Base-by-base conservation (phyloP, 2,797 vertebrate species). In the Serranus cabrilla region DNA sequence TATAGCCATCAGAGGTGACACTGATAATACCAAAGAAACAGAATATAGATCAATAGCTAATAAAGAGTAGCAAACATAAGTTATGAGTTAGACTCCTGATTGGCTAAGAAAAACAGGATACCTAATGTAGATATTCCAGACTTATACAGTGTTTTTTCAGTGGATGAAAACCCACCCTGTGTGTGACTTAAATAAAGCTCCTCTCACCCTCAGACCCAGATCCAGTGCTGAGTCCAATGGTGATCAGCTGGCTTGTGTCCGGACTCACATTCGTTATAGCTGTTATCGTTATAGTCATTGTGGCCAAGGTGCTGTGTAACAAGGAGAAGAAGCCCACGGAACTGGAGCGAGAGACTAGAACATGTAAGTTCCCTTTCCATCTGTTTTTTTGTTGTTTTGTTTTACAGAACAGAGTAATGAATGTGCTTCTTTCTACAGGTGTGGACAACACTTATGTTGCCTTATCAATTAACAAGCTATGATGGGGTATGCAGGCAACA, bases 401-500 rank as follows among this genome's bases (percentile, higher is more conserved):
- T 46, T 51, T 2, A 27, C 2, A 6, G 6, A 34, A 34, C 34
- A 7, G 5, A 59, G 4, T 85, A 50, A 65, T 4, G 0, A 12
- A 23, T 80, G 18, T 68, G 51, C 5, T 80, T 87, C 62, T 56
- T 21, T 83, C 71, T 75, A 21, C 89, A 96, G 95, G 95, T 93
- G 95, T 94, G 87, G 95, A 96, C 89, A 95, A 96, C 91, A 95
- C 94, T 25, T 95, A 96, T 25, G 92, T 95, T 76, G 94, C 93
- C 74, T 91, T 95, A 89, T 90, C 94, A 71, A 88, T 95, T 54
- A 95, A 95, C 81, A 93, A 92, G 82, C 81, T 91, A 74, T 95
- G 91, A 93, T 16, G 12, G 62, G 23, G 65, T 43, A n/a, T 45
- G 45, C 47, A 61, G 61, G 23, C 64, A 72, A 51, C 66, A 14